Conservation (phyloP, 2,888 invertebrate species). For the Acanthococcus lagerstroemiae region DNA sequence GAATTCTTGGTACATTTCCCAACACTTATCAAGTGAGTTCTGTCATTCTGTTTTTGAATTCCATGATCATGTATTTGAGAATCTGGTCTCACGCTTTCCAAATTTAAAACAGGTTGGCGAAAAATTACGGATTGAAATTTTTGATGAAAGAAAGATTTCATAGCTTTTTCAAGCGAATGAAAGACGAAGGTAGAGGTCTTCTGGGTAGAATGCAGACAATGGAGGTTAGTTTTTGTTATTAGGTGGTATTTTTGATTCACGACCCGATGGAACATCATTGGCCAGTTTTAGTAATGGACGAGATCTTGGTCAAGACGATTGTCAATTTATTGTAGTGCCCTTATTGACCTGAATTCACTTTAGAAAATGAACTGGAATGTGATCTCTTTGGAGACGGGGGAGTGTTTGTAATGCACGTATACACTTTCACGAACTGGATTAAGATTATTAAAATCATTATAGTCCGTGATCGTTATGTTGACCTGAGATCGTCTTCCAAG, state of each 20-base stretch:
- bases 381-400: too few species aligned
- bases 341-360: too few species aligned
- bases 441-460: too few species aligned
- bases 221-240: conserved; percentile 44
- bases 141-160: conserved; percentile 52
- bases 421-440: too few species aligned
- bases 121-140: conserved; percentile 45
- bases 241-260: not conserved
- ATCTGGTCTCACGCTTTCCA: not conserved
- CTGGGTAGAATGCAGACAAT: conserved; percentile 69
- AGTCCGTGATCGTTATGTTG: too few species aligned
- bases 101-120: conserved; percentile 43
- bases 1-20: conserved; percentile 96
- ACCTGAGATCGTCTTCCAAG: too few species aligned
- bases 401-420: too few species aligned
- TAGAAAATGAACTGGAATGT: too few species aligned
- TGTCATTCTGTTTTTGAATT: not conserved
- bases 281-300: too few species aligned
- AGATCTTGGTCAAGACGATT: too few species aligned
- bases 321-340: too few species aligned
- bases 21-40: conserved; percentile 50
- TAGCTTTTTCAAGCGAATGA: conserved; percentile 62
- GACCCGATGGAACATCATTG: too few species aligned
- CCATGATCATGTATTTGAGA: conserved; percentile 6
- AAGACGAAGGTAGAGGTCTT: conserved; percentile 48